Evolutionary conservation across 2,888 invertebrate genomes (phyloP).

Genomic region (Parnassius orleans): DNA sequence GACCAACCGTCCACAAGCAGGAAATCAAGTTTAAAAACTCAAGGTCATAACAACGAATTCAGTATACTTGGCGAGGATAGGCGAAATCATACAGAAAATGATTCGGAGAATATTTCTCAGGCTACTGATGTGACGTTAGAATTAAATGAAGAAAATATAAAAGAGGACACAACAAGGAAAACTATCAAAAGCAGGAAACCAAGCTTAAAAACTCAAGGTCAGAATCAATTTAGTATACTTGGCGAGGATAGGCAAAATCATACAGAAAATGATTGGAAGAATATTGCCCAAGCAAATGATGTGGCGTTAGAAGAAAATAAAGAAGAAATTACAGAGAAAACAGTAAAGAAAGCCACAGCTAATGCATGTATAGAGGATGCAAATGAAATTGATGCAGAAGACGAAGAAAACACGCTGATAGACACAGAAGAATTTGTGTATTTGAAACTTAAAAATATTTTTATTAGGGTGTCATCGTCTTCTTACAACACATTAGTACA

Average conservation of each 20-base stretch:
- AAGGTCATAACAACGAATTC: neutral
- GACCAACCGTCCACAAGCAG: neutral
- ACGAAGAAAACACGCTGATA: constrained; percentile 23
- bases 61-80: neutral
- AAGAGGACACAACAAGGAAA: too few relatives aligned
- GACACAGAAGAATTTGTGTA: constrained; percentile 35
- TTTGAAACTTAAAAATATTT: constrained; percentile 35
- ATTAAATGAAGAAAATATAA: neutral
- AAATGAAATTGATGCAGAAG: neutral
- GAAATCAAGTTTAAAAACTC: neutral
- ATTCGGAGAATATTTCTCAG: constrained; percentile 11
- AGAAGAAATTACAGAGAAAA: neutral
- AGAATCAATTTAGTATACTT: too few relatives aligned
- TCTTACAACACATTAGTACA: constrained; percentile 35
- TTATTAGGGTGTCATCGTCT: constrained; percentile 30
- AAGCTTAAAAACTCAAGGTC: neutral
- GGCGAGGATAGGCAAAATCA: neutral
- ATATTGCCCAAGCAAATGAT: constrained; percentile 12
- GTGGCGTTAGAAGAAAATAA: neutral
- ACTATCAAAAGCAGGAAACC: too few relatives aligned
- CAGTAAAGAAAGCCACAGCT: neutral
- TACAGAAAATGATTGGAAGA: neutral
- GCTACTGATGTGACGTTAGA: neutral
- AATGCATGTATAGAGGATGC: neutral
- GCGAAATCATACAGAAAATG: neutral